Evolutionary conservation across 2,797 vertebrate species (phyloP).

Genomic region (Catharus ustulatus): DNA sequence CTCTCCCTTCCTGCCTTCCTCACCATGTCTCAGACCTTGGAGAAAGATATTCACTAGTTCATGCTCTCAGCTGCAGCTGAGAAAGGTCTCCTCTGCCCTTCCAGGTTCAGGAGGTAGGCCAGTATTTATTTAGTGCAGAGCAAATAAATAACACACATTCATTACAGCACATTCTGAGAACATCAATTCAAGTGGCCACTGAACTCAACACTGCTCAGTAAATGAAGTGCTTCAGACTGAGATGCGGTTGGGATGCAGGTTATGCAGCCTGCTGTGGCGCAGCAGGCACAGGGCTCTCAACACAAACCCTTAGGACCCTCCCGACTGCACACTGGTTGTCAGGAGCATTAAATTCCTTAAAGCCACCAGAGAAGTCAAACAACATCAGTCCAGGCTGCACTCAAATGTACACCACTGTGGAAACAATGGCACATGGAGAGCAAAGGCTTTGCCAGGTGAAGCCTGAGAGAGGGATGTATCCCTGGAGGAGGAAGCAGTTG

Average conservation of each 20-base stretch:
- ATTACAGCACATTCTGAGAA: background rate
- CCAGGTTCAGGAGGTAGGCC: background rate
- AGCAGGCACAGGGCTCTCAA: background rate
- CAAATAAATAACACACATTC: background rate
- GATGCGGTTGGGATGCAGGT: background rate
- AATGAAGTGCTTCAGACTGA: background rate
- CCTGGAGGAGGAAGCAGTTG: background rate
- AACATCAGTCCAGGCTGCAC: background rate
- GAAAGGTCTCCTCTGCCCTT: background rate
- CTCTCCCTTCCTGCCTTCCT: background rate
- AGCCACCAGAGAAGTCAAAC: background rate
- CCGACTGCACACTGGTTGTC: rapidly evolving
- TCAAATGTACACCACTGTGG: background rate
- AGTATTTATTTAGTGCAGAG: background rate
- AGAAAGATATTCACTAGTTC: background rate
- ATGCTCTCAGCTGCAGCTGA: background rate
- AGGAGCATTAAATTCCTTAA: background rate
- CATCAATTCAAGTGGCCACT: background rate
- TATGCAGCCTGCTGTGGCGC: background rate
- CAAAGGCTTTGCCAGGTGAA: background rate
- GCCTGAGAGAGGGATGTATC: background rate
- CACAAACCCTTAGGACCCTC: background rate
- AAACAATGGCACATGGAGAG: background rate
- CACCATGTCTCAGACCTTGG: background rate
- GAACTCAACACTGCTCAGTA: background rate